phyloP scores from a whole-genome alignment of 2,888 invertebrate species.

The Scrobipalpa costella region DNA sequence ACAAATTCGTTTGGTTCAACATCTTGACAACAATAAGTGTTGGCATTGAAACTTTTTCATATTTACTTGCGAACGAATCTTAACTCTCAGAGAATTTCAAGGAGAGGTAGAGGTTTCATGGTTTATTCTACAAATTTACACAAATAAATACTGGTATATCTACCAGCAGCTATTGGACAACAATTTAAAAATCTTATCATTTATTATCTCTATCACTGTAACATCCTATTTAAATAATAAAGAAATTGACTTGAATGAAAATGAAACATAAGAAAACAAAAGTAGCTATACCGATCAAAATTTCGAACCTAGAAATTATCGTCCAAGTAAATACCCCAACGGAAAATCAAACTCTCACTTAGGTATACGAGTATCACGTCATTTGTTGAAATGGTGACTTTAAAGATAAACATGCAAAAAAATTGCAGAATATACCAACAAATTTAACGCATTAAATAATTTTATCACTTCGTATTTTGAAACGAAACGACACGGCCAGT shows the following conservation, averaged over 20 bases:
- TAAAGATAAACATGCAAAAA: background rate
- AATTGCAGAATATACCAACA: background rate
- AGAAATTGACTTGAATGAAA: too few species aligned
- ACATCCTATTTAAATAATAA: too few species aligned
- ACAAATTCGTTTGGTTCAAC: conserved; percentile 14
- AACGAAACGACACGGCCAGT: conserved; percentile 16
- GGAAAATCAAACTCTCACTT: too few species aligned
- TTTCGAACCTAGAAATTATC: too few species aligned
- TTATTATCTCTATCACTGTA: too few species aligned
- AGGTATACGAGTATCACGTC: too few species aligned
- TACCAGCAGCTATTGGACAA: too few species aligned
- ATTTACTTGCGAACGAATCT: conserved; percentile 35
- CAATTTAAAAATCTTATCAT: too few species aligned
- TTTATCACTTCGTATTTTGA: conserved; percentile 11
- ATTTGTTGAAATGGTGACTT: too few species aligned
- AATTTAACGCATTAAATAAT: conserved; percentile 1
- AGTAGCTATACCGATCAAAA: too few species aligned
- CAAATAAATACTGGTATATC: background rate
- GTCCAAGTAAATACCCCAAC: too few species aligned
- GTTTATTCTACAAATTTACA: background rate
- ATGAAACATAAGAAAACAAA: too few species aligned
- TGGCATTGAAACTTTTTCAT: conserved; percentile 45
- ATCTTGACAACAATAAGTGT: conserved; percentile 11
- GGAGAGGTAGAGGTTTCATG: background rate
- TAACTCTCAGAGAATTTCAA: conserved; percentile 4